Percentiles rank a stretch among this genome's conserved stretches.
These are phyloP conservation scores for Lepidochrysops patricia DNA, from an alignment of 2,888 invertebrate species.

Conservation along the genomic window DNA sequence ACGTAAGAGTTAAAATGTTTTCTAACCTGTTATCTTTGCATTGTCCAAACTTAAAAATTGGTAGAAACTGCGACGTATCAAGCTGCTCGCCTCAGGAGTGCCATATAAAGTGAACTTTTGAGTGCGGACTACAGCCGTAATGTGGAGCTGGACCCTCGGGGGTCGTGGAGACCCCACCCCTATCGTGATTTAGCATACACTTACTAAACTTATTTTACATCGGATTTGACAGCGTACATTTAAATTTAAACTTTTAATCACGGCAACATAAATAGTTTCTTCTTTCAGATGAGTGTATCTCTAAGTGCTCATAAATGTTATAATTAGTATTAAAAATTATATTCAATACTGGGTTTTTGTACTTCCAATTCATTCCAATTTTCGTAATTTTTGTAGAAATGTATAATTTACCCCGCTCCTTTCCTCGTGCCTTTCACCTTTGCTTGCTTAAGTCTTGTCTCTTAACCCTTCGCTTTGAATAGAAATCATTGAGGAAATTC, in stretches of 20 bases:
- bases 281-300: too few species aligned
- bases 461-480: neutral
- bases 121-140: slow-evolving; percentile 10
- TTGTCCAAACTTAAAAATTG: neutral
- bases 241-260: too few species aligned
- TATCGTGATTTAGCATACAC: slow-evolving; percentile 11
- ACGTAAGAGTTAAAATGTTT: too few species aligned
- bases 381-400: too few species aligned
- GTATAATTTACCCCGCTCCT: too few species aligned
- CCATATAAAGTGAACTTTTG: slow-evolving; percentile 14
- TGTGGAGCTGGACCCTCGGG: slow-evolving; percentile 16
- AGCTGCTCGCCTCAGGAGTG: slow-evolving; percentile 11
- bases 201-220: slow-evolving; percentile 3
- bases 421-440: neutral
- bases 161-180: slow-evolving; percentile 18
- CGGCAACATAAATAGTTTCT: too few species aligned
- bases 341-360: too few species aligned
- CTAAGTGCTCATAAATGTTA: too few species aligned
- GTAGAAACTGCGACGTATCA: neutral
- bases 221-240: neutral
- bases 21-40: neutral
- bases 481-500: slow-evolving; percentile 7
- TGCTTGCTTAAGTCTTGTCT: neutral
- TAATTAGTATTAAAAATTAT: too few species aligned
- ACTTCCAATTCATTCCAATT: too few species aligned